phyloP scores from a whole-genome alignment of 1,140 invertebrate genomes.

The Saccostrea glomerata region DNA sequence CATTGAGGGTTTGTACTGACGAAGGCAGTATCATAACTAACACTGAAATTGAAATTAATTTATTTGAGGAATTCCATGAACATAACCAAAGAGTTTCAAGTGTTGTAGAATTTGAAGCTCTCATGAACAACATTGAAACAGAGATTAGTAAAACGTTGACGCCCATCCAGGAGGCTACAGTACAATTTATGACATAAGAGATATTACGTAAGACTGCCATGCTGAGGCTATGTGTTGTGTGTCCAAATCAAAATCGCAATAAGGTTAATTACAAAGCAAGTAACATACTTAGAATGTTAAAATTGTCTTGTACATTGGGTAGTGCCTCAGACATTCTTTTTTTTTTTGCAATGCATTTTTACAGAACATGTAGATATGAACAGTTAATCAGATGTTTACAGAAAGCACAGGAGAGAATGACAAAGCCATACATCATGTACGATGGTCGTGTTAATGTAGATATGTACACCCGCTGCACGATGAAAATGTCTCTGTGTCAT shows the following conservation, averaged over 20 bases:
- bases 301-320: neutral
- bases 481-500: too few species aligned
- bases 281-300: neutral
- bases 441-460: too few species aligned
- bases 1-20: neutral
- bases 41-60: neutral
- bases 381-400: neutral
- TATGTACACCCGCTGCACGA: too few species aligned
- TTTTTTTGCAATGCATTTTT: neutral
- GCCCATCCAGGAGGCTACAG: neutral
- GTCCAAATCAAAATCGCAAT: too few species aligned
- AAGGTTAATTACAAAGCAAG: neutral
- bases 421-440: too few species aligned
- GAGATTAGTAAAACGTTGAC: neutral
- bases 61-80: neutral
- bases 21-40: neutral
- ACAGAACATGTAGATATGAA: neutral
- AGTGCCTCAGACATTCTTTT: neutral
- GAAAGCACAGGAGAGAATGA: neutral
- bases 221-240: too few species aligned
- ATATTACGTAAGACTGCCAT: neutral
- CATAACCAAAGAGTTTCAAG: neutral
- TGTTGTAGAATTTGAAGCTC: neutral
- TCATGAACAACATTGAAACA: too few species aligned
- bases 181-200: neutral